Evolutionary conservation across 2,113 vertebrate species (phyloP).

Genomic region (Tauraco erythrolophus): DNA sequence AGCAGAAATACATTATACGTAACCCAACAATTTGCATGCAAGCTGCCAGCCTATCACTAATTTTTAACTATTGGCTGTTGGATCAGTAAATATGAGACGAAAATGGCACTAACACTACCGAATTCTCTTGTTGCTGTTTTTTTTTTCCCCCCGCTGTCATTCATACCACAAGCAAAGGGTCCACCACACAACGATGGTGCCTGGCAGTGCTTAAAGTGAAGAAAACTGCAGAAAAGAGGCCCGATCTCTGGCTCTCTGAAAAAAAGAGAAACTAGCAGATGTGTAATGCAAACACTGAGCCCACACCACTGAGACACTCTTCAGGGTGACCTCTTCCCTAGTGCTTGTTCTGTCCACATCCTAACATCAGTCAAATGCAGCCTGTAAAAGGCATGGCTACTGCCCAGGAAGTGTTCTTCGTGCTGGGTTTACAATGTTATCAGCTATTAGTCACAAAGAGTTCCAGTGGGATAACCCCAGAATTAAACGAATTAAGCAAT

Average conservation of each 20-base stretch:
- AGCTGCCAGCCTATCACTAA: not conserved
- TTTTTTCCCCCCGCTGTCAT: not conserved
- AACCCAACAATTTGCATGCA: not conserved
- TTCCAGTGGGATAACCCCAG: not conserved
- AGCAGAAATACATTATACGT: not conserved
- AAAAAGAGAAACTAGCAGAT: not conserved
- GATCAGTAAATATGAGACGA: not conserved
- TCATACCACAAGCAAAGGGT: not conserved
- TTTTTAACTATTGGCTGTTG: not conserved
- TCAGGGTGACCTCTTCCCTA: not conserved
- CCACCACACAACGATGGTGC: not conserved
- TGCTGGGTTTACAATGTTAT: not conserved
- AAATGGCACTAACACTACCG: not conserved
- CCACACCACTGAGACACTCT: not conserved
- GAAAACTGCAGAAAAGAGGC: not conserved
- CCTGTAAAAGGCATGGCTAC: not conserved
- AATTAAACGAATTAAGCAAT: slow-evolving; percentile 15
- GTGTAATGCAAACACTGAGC: not conserved
- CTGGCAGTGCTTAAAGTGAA: not conserved
- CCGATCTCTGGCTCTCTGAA: not conserved
- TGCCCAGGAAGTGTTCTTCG: not conserved
- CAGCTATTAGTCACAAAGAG: not conserved
- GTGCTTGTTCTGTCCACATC: not conserved
- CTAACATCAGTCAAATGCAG: not conserved
- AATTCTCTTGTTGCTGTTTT: not conserved